Evolutionary conservation across 2,797 vertebrate genomes (phyloP).

Genomic region (Numenius phaeopus): DNA sequence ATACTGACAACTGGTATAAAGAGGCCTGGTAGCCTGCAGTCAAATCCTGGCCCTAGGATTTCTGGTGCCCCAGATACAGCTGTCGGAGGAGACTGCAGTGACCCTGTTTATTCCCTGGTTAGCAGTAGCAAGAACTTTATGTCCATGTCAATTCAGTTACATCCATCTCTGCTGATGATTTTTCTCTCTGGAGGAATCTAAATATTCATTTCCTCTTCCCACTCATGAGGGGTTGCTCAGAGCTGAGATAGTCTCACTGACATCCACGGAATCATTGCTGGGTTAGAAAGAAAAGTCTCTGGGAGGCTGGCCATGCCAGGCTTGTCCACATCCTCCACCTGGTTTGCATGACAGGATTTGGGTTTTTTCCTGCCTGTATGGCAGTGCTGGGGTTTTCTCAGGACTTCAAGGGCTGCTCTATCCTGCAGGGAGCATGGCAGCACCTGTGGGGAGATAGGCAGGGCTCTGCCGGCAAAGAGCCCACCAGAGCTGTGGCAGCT

Average conservation of each 20-base stretch:
- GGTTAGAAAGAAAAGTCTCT: background rate
- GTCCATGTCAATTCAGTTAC: background rate
- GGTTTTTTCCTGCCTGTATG: background rate
- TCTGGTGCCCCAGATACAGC: background rate
- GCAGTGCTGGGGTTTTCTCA: background rate
- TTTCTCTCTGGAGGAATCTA: background rate
- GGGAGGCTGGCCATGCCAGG: background rate
- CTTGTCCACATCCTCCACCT: background rate
- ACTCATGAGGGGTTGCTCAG: background rate
- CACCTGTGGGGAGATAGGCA: background rate
- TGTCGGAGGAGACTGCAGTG: background rate
- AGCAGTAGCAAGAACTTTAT: background rate
- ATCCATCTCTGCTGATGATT: background rate
- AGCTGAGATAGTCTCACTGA: background rate
- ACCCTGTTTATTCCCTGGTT: background rate
- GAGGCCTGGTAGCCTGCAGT: background rate
- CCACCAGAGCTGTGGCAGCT: background rate
- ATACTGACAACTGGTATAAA: background rate
- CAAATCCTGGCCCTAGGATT: background rate
- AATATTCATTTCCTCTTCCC: background rate
- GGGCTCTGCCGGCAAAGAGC: background rate
- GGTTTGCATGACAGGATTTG: background rate
- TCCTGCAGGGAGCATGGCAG: background rate
- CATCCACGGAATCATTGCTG: fast-evolving
- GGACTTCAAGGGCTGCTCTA: background rate